Percentiles rank a stretch among this genome's conserved stretches.
Evolutionary conservation across 2,113 vertebrate species (phyloP).

Genomic region (Tylochromis polylepis): DNA sequence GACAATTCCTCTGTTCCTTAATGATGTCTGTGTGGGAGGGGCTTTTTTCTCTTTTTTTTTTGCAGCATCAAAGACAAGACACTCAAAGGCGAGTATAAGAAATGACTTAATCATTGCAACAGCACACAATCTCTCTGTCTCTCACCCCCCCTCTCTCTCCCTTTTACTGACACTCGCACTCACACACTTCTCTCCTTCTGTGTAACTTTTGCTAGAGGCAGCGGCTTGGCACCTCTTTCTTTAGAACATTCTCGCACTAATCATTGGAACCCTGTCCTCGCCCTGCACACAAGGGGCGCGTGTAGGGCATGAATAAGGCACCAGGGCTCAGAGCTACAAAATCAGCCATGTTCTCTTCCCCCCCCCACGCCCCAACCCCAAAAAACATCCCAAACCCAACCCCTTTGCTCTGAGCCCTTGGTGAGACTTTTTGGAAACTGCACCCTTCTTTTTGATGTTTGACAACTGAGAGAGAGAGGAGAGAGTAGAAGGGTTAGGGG

Average conservation of each 20-base stretch:
- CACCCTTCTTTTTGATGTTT: constrained; percentile 66
- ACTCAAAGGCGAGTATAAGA: constrained; percentile 49
- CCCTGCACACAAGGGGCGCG: constrained; percentile 3
- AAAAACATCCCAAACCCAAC: background rate
- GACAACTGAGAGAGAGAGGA: constrained; percentile 47
- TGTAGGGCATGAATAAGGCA: constrained; percentile 41
- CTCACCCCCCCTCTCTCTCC: background rate
- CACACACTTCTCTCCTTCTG: constrained; percentile 23
- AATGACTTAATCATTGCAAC: constrained; percentile 67
- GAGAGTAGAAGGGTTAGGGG: constrained; percentile 11
- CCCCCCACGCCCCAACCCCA: background rate
- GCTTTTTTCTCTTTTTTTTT: constrained; percentile 10
- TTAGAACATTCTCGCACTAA: constrained; percentile 47
- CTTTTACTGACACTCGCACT: background rate
- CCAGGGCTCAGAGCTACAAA: constrained; percentile 10
- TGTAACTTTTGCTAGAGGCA: constrained; percentile 52
- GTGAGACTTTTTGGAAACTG: constrained; percentile 57
- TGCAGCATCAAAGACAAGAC: constrained; percentile 53
- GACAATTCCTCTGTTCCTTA: constrained; percentile 58
- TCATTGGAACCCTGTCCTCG: constrained; percentile 51
- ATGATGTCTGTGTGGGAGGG: constrained; percentile 62
- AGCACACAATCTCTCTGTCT: constrained; percentile 4
- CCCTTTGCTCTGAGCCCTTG: constrained; percentile 20
- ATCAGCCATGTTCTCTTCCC: constrained; percentile 31
- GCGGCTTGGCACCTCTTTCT: constrained; percentile 47